A percentile compares a stretch with the other conserved stretches of the same genome.
Evolutionary conservation across 2,888 invertebrate species (phyloP).

Genomic region (Zele albiditarsus): DNA sequence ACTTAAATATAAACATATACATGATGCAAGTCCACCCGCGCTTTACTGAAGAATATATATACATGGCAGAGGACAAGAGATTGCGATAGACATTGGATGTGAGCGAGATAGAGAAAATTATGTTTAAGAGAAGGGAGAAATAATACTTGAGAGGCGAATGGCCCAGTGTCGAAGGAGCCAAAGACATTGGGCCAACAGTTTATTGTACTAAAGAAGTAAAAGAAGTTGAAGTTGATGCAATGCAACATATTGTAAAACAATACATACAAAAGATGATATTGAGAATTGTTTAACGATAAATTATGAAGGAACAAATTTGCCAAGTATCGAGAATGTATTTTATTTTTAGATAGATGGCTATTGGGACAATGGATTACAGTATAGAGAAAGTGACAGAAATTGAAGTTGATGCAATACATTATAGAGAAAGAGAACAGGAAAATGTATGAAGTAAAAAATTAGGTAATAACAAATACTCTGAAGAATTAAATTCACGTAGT

Average conservation of each 20-base stretch:
- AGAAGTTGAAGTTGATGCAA: conserved; percentile 7
- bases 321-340: no score
- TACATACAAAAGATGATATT: background rate
- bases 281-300: no score
- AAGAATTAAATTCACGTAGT: no score
- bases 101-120: conserved; percentile 1
- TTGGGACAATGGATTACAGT: no score
- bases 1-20: conserved; percentile 34
- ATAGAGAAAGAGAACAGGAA: no score
- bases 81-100: conserved; percentile 5
- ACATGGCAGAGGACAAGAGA: conserved; percentile 13
- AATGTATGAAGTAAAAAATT: no score
- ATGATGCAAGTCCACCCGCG: conserved; percentile 36
- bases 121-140: conserved; percentile 43
- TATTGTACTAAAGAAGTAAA: background rate
- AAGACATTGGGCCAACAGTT: conserved; percentile 24
- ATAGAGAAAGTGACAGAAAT: no score
- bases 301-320: no score
- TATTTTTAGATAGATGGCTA: no score
- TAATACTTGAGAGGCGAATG: conserved; percentile 27
- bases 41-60: conserved; percentile 16
- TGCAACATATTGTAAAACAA: conserved; percentile 23
- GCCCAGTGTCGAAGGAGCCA: conserved; percentile 4
- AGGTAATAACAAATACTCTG: no score
- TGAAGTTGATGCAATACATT: no score